A percentile compares a stretch with the other conserved stretches of the same genome.
These are phyloP conservation scores for Chlorops oryzae DNA, from an alignment of 1,140 invertebrate genomes.

Conservation along the genomic window DNA sequence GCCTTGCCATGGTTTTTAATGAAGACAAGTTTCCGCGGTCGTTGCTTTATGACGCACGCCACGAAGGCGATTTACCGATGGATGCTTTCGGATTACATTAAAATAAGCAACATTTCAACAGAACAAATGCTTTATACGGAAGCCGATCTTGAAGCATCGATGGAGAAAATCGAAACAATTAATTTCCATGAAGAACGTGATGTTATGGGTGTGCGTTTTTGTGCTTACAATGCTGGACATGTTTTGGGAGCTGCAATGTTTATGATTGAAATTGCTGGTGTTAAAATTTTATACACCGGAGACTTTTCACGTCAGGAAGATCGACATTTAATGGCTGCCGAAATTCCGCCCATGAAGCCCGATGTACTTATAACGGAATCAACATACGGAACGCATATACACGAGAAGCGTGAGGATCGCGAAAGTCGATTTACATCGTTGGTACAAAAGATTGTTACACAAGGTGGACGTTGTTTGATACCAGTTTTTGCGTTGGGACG, in stretches of 20 bases:
- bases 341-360: conserved; percentile 91
- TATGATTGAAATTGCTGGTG: conserved; percentile 99
- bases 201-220: conserved; percentile 93
- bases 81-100: conserved; percentile 98
- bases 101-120: conserved; percentile 96
- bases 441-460: conserved; percentile 91
- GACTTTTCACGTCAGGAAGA: conserved; percentile 99
- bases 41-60: conserved; percentile 99
- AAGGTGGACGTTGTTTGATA: conserved; percentile 95
- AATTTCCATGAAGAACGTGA: conserved; percentile 99
- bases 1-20: conserved; percentile 96
- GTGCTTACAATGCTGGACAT: conserved; percentile 98
- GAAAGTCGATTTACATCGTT: conserved; percentile 91
- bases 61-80: conserved; percentile 99
- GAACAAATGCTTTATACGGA: conserved; percentile 98
- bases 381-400: conserved; percentile 98
- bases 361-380: conserved; percentile 98
- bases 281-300: conserved; percentile 94
- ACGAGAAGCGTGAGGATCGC: conserved; percentile 94
- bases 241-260: conserved; percentile 99
- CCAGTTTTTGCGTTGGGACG: conserved; percentile 97
- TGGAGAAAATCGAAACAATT: conserved; percentile 98
- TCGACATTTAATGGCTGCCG: conserved; percentile 97
- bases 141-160: conserved; percentile 91
- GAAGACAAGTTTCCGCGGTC: conserved; percentile 95